Conservation (phyloP, 2,888 invertebrate genomes). For the Galerucella calmariensis region DNA sequence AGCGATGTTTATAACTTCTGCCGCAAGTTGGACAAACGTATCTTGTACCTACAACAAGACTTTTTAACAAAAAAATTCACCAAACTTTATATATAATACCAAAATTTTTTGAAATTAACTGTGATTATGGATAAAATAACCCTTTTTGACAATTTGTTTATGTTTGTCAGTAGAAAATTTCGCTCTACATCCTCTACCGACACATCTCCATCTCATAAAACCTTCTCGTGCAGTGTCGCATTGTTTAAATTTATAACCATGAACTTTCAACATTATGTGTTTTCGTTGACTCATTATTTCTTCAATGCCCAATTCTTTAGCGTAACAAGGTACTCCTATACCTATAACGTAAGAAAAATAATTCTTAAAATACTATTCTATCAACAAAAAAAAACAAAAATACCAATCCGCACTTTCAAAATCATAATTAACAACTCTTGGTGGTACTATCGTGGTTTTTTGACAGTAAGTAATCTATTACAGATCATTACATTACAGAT, state of each 20-base stretch:
- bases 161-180: conserved; percentile 3
- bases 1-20: conserved; percentile 61
- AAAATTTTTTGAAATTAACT: background rate
- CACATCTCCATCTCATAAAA: conserved; percentile 12
- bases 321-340: background rate
- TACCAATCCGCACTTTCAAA: too few relatives aligned
- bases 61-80: background rate
- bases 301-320: background rate
- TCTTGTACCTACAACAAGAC: conserved; percentile 13
- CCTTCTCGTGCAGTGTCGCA: too few relatives aligned
- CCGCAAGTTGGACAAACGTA: conserved; percentile 34
- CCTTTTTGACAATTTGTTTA: background rate
- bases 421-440: too few relatives aligned
- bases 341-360: too few relatives aligned
- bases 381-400: too few relatives aligned
- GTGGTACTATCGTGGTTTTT: too few relatives aligned
- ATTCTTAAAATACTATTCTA: too few relatives aligned
- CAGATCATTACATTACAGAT: too few relatives aligned
- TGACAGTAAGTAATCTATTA: too few relatives aligned
- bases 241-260: conserved; percentile 12
- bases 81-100: background rate
- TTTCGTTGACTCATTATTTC: conserved; percentile 1
- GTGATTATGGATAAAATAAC: conserved; percentile 10
- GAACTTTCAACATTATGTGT: background rate
- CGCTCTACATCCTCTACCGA: background rate